Base-by-base conservation (phyloP, 2,888 invertebrate species). In the Pemphredon lugubris region DNA sequence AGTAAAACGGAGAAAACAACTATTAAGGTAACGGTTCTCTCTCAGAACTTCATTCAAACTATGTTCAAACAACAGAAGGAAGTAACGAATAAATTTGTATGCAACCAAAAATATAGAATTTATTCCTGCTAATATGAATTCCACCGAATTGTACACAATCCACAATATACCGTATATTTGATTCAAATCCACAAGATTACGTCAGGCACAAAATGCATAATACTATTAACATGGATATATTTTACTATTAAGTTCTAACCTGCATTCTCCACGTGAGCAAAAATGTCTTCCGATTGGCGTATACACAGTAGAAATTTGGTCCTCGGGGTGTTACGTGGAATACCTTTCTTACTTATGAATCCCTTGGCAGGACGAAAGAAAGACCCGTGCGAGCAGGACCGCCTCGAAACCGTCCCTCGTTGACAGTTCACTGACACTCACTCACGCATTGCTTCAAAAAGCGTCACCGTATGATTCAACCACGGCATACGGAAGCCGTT, bases 401-500 rank as follows among this genome's bases (percentile, higher is more conserved):
- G 39, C 21, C 37, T 2, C 5, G 18, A 37, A 32, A 16, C 18
- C 16, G 20, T 26, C 30, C 23, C 30, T 11, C 6, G 16, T 32
- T 61, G 77, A 75, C 63, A 66, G 40, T 18, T 72, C 60, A 64
- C 60, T 61, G 64, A 51, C 71, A 42, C 60, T 54, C 37, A 61
- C 40, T 50, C 71, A 42, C 60, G 54, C 37, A 61, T 34, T 50
- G 42, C 55, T 48, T 32, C 4, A 26, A 47, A 64, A 14, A 54
- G 53, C 60, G 58, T 61, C 65, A 55, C 47, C 44, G 64, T 21
- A 66, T 76, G 77, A 76, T 77, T 77, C 77, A 76, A 45, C 59
- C 45, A 32, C 55, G 6, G 21, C n/a, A 30, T 37, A 11, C n/a
- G n/a, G n/a, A n/a, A n/a, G 7, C 9, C 14, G 0, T 9, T 16